phyloP scores from a whole-genome alignment of 2,888 invertebrate species.

The Lepidochrysops patricia region DNA sequence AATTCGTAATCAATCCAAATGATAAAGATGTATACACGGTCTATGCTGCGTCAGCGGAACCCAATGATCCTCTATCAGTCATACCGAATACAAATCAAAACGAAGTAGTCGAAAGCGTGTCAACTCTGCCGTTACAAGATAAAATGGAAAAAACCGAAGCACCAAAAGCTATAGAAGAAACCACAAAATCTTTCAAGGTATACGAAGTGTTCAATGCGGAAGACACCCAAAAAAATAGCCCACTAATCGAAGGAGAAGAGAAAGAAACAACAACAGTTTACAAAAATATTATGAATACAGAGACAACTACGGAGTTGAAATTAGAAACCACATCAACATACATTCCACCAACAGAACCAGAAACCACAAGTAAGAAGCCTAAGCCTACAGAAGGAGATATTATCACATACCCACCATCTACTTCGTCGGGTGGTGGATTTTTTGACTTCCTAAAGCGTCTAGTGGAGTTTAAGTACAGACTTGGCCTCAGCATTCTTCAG shows the following conservation, averaged over 20 bases:
- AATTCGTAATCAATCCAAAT: slow-evolving; percentile 23
- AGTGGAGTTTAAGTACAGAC: slow-evolving; percentile 78
- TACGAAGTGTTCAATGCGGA: slow-evolving; percentile 57
- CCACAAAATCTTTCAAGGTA: slow-evolving; percentile 52
- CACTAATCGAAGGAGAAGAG: slow-evolving; percentile 26
- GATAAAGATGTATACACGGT: slow-evolving; percentile 42
- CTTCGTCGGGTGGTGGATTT: slow-evolving; percentile 48
- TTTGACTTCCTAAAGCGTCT: slow-evolving; percentile 77
- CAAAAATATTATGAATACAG: slow-evolving; percentile 46
- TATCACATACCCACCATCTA: slow-evolving; percentile 52
- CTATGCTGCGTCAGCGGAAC: slow-evolving; percentile 39
- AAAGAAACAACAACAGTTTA: slow-evolving; percentile 41
- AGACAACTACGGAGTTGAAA: slow-evolving; percentile 53
- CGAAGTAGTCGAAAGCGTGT: slow-evolving; percentile 54
- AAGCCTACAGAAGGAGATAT: slow-evolving; percentile 40
- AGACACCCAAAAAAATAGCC: slow-evolving; percentile 30
- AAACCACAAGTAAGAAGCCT: slow-evolving; percentile 33
- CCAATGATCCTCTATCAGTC: slow-evolving; percentile 31
- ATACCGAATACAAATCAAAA: slow-evolving; percentile 32
- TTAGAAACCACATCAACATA: slow-evolving; percentile 53
- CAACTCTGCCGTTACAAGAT: slow-evolving; percentile 49
- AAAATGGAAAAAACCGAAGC: slow-evolving; percentile 36
- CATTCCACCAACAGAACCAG: slow-evolving; percentile 36
- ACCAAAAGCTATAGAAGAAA: slow-evolving; percentile 42
- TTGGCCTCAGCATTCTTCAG: slow-evolving; percentile 79